These are phyloP conservation scores for Atopsyche davidsoni DNA, from an alignment of 1,140 invertebrate genomes.

Conservation along the genomic window DNA sequence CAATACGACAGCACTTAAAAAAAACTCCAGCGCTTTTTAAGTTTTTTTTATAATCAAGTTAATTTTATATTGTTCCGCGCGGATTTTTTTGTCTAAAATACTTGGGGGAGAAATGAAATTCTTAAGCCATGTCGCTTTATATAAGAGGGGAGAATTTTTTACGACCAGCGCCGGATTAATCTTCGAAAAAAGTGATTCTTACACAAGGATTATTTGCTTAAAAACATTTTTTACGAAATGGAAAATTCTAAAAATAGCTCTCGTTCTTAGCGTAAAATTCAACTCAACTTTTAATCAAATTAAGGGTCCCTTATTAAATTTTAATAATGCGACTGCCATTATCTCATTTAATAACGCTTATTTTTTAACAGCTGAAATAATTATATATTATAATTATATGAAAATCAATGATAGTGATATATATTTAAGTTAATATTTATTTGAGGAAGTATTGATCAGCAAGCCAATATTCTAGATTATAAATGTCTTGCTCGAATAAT, in stretches of 20 bases:
- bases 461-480: too few species aligned
- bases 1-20: background rate
- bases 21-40: background rate
- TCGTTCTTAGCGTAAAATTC: background rate
- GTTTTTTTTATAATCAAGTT: background rate
- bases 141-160: conserved; percentile 45
- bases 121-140: conserved; percentile 47
- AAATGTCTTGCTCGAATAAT: background rate
- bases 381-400: background rate
- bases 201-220: conserved; percentile 37
- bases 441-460: too few species aligned
- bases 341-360: background rate
- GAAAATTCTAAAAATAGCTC: background rate
- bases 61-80: conserved; percentile 31
- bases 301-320: background rate
- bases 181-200: conserved; percentile 52
- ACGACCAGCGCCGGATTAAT: conserved; percentile 51
- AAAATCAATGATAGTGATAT: background rate
- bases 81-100: conserved; percentile 47
- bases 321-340: background rate
- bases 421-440: too few species aligned
- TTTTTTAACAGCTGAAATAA: background rate
- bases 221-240: background rate
- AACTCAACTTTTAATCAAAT: background rate
- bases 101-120: conserved; percentile 50